Evolutionary conservation across 2,113 vertebrate genomes (phyloP).

Genomic region (Odontesthes bonariensis): DNA sequence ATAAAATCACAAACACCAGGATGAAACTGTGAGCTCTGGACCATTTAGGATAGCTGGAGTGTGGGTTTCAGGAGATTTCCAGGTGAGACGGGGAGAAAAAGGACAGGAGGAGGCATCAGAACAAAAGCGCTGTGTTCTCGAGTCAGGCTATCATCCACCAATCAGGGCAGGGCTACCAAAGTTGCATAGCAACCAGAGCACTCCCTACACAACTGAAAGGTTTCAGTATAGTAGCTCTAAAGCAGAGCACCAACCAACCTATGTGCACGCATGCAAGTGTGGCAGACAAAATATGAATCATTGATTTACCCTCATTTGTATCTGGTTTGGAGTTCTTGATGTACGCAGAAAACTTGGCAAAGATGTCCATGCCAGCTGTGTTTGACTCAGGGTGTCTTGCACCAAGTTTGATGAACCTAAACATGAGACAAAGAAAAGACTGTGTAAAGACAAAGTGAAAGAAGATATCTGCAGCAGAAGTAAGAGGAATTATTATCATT

Average conservation of each 20-base stretch:
- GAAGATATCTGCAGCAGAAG: background rate
- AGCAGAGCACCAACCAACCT: background rate
- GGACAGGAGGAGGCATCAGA: slow-evolving; percentile 36
- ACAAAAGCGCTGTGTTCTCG: slow-evolving; percentile 65
- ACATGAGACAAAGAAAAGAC: slow-evolving; percentile 17
- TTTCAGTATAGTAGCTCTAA: slow-evolving; percentile 2
- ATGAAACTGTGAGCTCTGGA: background rate
- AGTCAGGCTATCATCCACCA: slow-evolving; percentile 44
- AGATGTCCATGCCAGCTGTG: slow-evolving; percentile 98
- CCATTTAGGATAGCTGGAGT: slow-evolving; percentile 12
- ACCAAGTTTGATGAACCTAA: slow-evolving; percentile 89
- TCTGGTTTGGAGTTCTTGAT: slow-evolving; percentile 98
- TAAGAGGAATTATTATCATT: too few relatives aligned
- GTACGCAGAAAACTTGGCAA: slow-evolving; percentile 97
- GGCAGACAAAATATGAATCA: background rate
- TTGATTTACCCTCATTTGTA: slow-evolving; percentile 94
- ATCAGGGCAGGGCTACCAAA: slow-evolving; percentile 41
- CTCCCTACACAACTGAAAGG: slow-evolving; percentile 44
- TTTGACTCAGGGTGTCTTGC: slow-evolving; percentile 97
- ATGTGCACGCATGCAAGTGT: background rate
- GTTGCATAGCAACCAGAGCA: slow-evolving; percentile 72
- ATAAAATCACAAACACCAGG: background rate
- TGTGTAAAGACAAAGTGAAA: background rate
- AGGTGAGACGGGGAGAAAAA: slow-evolving; percentile 45
- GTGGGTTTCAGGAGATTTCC: slow-evolving; percentile 37